phyloP scores from a whole-genome alignment of 2,113 vertebrate genomes.

The crab-eating macaque (Macaca fascicularis) region T2T-MFA8v1.1 NC_088379.1:69221001-69221500 shows the following conservation, averaged over 20 bases:
- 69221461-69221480: background rate
- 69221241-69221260: slow-evolving; percentile 26
- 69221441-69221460: background rate
- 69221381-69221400: background rate
- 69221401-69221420: background rate
- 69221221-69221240: slow-evolving; percentile 6
- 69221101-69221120: slow-evolving; percentile 63
- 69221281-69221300: background rate
- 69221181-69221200: background rate
- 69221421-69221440: too few relatives aligned
- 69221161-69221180: background rate
- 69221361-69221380: background rate
- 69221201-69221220: background rate
- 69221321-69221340: background rate
- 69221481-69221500: background rate
- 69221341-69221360: background rate
- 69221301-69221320: background rate
- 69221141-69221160: slow-evolving; percentile 55
- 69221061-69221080: slow-evolving; percentile 63
- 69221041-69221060: slow-evolving; percentile 69
- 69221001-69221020: slow-evolving; percentile 69
- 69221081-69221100: background rate
- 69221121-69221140: slow-evolving; percentile 36
- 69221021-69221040: slow-evolving; percentile 64
- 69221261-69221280: background rate